Conservation (phyloP, 2,113 vertebrate species). For the Catagonus wagneri region DNA sequence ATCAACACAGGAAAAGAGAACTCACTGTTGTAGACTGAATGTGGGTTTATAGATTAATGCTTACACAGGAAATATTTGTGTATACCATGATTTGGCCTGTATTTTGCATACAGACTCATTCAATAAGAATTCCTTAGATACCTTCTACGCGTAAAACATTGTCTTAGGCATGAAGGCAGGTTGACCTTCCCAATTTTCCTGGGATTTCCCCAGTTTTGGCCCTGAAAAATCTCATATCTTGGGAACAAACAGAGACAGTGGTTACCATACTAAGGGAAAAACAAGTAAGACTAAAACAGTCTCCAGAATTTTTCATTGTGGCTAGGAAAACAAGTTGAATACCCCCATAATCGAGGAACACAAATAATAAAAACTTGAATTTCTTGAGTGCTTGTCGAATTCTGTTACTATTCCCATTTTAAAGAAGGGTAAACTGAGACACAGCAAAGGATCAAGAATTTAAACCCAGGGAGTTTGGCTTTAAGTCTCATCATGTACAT, state of each 20-base stretch:
- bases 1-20: neutral
- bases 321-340: neutral
- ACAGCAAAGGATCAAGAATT: neutral
- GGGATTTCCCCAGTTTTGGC: neutral
- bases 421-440: neutral
- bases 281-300: neutral
- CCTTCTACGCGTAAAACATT: neutral
- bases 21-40: neutral
- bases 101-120: constrained; percentile 3
- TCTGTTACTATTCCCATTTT: neutral
- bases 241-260: neutral
- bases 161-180: neutral
- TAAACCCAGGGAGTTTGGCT: neutral
- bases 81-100: neutral
- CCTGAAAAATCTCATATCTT: neutral
- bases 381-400: neutral
- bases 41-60: neutral
- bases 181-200: neutral
- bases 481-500: neutral
- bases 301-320: neutral
- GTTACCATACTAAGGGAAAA: neutral
- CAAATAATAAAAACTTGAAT: neutral
- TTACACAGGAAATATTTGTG: neutral
- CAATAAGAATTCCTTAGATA: neutral
- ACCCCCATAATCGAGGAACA: neutral